A percentile compares a stretch with the other conserved stretches of the same genome.
phyloP scores from a whole-genome alignment of 2,888 invertebrate genomes.

The Ectemnius lituratus region DNA sequence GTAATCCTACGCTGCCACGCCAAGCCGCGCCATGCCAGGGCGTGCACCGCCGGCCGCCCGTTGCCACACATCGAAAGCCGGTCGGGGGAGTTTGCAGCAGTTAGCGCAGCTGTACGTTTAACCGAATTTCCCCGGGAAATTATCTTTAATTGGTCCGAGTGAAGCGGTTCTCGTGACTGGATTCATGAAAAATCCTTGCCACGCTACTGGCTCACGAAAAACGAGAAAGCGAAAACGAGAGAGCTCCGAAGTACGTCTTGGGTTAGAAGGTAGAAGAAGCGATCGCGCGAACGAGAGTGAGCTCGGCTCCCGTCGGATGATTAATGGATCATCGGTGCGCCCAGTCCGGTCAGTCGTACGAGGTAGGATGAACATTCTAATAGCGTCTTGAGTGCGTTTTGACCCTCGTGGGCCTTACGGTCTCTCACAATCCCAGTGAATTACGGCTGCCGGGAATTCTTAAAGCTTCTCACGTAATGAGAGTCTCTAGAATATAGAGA shows the following conservation, averaged over 20 bases:
- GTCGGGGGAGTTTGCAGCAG: neutral
- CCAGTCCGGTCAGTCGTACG: conserved; percentile 30
- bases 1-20: neutral
- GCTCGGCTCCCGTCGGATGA: conserved; percentile 40
- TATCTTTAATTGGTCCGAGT: neutral
- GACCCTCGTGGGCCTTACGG: conserved; percentile 55
- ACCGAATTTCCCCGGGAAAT: conserved; percentile 3
- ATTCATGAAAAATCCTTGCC: conserved; percentile 1
- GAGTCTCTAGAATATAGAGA: conserved; percentile 61
- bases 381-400: conserved; percentile 56
- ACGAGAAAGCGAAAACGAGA: too few species aligned
- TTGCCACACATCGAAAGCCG: too few species aligned
- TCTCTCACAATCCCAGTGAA: conserved; percentile 62
- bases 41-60: neutral
- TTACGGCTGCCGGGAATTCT: conserved; percentile 67
- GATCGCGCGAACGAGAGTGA: neutral
- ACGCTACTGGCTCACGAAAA: neutral
- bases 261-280: too few species aligned
- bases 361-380: conserved; percentile 59
- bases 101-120: neutral
- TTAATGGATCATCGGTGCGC: conserved; percentile 62
- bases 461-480: conserved; percentile 72
- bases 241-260: too few species aligned
- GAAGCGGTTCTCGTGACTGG: neutral
- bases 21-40: neutral